Evolutionary conservation across 2,888 invertebrate species (phyloP), one percentile per base, ranked within the genome.

Genomic region (Platerodrilus igneus): DNA sequence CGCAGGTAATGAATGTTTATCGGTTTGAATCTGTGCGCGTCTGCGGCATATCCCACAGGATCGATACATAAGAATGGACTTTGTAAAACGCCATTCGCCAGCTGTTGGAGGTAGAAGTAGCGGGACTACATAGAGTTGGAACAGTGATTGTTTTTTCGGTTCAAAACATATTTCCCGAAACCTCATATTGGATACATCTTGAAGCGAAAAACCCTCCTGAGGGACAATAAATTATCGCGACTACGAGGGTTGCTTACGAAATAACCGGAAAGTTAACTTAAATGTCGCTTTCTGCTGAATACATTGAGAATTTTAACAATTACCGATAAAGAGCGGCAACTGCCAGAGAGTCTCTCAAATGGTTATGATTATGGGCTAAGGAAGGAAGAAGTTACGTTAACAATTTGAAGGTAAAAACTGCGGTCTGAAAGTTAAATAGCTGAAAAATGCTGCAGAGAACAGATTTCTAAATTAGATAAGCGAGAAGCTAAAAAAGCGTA

Each of bases 1-100:
- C 56, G 54, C 59, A 62, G 61, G 64, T 64, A 66, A 66, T 64
- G 66, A 65, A 66, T 65, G 64, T 66, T 66, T 64, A 64, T 64
- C 62, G 64, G 56, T 51, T 58, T 56, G 63, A 65, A 65, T 64
- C 63, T 60, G 60, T 53, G 62, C 60, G 58, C 59, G 50, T 56
- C 56, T 53, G 47, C 41, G 35, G 50, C 47, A 42, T 46, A 41
- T 43, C 44, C 45, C 40, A 34, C 41, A 46, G 45, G 50, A 54
- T 56, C 55, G 52, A 56, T 56, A 55, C 52, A 50, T 48, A 39
- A 43, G 47, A 45, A 54, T 45, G 43, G 53, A 51, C 50, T 51
- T 48, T 44, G 34, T 26, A 34, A 40, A 23, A 41, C 48, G 47
- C 38, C 47, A 32, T 50, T 42, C 30, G 40, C 42, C 47, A 47